phyloP scores from a whole-genome alignment of 2,113 vertebrate species.

The Prunella fulvescens region DNA sequence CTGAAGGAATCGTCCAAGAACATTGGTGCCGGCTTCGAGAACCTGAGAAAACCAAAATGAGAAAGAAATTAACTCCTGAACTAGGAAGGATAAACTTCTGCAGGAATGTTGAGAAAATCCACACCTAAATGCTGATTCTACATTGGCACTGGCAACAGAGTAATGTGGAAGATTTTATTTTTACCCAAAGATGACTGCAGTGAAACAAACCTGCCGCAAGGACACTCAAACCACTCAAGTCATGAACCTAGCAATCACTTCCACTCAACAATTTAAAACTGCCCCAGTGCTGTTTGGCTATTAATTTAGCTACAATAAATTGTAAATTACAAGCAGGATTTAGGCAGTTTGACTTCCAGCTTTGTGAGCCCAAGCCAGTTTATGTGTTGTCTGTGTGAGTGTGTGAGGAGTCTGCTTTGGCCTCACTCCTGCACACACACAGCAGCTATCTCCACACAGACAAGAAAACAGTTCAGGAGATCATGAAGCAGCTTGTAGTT shows the following conservation, averaged over 20 bases:
- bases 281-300: neutral
- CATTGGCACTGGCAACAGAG: neutral
- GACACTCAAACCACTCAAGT: neutral
- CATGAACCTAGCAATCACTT: neutral
- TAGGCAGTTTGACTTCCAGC: neutral
- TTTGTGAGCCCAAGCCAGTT: neutral
- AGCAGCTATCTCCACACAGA: neutral
- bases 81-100: neutral
- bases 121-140: neutral
- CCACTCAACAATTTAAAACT: neutral
- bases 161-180: neutral
- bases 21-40: slow-evolving; percentile 83
- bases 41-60: slow-evolving; percentile 71
- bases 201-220: neutral
- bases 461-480: neutral
- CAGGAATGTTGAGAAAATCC: neutral
- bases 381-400: fast-evolving
- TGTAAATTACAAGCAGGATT: neutral
- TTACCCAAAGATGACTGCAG: neutral
- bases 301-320: neutral
- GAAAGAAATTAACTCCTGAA: slow-evolving; percentile 7
- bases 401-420: neutral
- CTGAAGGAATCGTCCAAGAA: slow-evolving; percentile 83
- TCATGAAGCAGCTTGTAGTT: neutral
- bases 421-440: neutral